Evolutionary conservation across 2,113 vertebrate species (phyloP).

Genomic region (Odontesthes bonariensis): DNA sequence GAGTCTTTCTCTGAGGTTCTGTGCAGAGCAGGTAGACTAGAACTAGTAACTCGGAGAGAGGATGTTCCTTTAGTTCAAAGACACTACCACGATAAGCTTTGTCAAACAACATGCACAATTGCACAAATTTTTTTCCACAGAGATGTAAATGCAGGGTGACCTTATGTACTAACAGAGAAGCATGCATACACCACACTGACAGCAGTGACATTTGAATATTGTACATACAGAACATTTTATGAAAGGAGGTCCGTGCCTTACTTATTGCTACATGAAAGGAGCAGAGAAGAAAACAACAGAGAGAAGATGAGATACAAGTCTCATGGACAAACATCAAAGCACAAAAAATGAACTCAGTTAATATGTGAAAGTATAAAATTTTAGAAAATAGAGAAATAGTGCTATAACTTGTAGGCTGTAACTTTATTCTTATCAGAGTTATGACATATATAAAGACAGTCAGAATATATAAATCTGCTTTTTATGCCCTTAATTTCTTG

Average conservation of each 20-base stretch:
- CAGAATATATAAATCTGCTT: conserved; percentile 56
- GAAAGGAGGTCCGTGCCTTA: conserved; percentile 6
- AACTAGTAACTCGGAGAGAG: conserved; percentile 26
- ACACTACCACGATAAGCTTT: conserved; percentile 70
- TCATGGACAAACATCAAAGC: conserved; percentile 51
- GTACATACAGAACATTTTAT: conserved; percentile 23
- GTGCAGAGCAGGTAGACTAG: conserved; percentile 54
- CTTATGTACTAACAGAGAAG: conserved; percentile 31
- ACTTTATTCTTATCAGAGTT: conserved; percentile 54
- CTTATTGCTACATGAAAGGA: not conserved
- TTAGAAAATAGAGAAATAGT: conserved; percentile 25
- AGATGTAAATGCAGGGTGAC: conserved; percentile 48
- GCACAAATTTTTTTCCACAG: conserved; percentile 61
- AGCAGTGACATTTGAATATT: conserved; percentile 35
- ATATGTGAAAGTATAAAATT: conserved; percentile 35
- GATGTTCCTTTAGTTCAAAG: conserved; percentile 52
- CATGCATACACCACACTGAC: conserved; percentile 15
- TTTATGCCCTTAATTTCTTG: conserved; percentile 48
- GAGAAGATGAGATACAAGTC: conserved; percentile 25
- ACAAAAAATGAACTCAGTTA: conserved; percentile 58
- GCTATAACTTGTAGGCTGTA: conserved; percentile 39
- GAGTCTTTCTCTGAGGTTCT: conserved; percentile 17
- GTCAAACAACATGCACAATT: conserved; percentile 65
- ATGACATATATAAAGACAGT: conserved; percentile 45
- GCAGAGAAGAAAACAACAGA: conserved; percentile 30